These are phyloP conservation scores for Momotus momota DNA, from an alignment of 2,797 vertebrate species.

Conservation along the genomic window DNA sequence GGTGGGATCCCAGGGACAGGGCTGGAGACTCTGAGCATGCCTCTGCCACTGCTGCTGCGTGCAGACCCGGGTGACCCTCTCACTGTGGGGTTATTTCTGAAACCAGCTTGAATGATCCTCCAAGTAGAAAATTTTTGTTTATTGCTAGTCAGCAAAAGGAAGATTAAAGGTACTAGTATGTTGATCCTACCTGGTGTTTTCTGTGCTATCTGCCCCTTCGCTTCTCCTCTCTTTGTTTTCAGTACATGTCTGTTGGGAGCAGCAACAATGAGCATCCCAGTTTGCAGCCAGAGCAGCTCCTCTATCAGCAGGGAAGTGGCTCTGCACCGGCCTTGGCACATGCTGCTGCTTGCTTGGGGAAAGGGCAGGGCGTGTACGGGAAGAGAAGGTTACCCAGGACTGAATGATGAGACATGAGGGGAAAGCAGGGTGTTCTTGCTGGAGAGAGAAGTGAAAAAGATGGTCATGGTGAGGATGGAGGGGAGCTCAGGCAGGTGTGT, in stretches of 20 bases:
- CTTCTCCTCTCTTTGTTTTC: not conserved
- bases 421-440: not conserved
- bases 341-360: not conserved
- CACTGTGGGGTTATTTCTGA: not conserved
- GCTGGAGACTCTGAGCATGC: not conserved
- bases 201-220: not conserved
- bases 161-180: not conserved
- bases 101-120: not conserved
- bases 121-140: not conserved
- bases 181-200: not conserved
- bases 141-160: not conserved
- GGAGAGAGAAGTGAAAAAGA: not conserved
- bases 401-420: not conserved
- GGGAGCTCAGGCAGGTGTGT: not conserved
- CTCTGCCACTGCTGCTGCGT: not conserved
- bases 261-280: not conserved
- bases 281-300: not conserved
- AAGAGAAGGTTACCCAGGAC: not conserved
- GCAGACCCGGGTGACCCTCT: accelerated
- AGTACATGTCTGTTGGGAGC: not conserved
- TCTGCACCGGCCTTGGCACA: not conserved
- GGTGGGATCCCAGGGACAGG: accelerated
- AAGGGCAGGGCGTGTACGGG: not conserved
- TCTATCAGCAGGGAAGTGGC: not conserved
- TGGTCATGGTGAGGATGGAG: not conserved